A percentile compares a stretch with the other conserved stretches of the same genome.
phyloP scores from a whole-genome alignment of 1,140 invertebrate genomes.

The Pygmarrhopalites habei region DNA sequence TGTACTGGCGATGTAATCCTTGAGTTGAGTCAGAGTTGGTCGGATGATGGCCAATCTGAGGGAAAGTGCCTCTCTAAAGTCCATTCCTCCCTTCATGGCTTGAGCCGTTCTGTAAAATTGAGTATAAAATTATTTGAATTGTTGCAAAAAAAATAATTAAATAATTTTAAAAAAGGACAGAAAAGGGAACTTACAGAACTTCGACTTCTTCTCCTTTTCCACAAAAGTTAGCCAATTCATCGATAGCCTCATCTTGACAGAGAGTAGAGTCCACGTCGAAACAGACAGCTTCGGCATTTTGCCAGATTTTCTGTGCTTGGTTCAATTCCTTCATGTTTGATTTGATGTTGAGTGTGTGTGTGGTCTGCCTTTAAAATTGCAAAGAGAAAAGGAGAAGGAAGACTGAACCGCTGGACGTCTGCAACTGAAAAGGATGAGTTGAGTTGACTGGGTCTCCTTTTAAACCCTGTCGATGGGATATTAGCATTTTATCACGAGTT shows the following conservation, averaged over 20 bases:
- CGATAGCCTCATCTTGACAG: conserved; percentile 89
- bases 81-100: conserved; percentile 91
- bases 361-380: too few relatives aligned
- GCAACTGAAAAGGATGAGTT: too few relatives aligned
- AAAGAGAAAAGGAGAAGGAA: too few relatives aligned
- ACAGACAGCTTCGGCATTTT: conserved; percentile 79
- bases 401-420: too few relatives aligned
- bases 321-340: too few relatives aligned
- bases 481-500: too few relatives aligned
- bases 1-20: conserved; percentile 64
- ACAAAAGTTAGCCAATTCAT: conserved; percentile 89
- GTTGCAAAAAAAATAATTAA: not conserved
- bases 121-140: not conserved
- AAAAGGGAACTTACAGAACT: conserved; percentile 60
- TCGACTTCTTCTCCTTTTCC: conserved; percentile 82
- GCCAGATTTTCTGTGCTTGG: conserved; percentile 61
- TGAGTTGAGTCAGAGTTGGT: conserved; percentile 66
- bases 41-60: conserved; percentile 78
- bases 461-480: too few relatives aligned
- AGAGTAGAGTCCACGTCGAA: conserved; percentile 99
- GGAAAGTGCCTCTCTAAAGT: conserved; percentile 78
- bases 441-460: too few relatives aligned
- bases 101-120: conserved; percentile 65
- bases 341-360: too few relatives aligned
- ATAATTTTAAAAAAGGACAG: not conserved